Evolutionary conservation across 2,113 vertebrate genomes (phyloP).

Genomic region (Felis catus): DNA sequence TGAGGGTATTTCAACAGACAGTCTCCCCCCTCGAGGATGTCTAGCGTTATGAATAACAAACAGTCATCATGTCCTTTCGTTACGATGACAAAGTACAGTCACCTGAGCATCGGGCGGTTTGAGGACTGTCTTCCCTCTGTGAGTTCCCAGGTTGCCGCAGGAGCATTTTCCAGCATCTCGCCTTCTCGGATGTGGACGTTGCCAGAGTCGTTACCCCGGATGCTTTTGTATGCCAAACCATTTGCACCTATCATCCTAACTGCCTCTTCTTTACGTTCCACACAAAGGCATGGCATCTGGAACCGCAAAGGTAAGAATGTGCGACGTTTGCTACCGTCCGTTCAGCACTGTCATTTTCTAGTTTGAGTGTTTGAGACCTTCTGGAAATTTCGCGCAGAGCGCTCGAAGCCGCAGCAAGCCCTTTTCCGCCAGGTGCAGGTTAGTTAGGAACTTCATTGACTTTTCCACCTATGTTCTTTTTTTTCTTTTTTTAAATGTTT

Average conservation of each 20-base stretch:
- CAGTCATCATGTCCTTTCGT: background rate
- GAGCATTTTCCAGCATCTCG: constrained; percentile 81
- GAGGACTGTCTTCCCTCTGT: background rate
- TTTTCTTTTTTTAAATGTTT: too few relatives aligned
- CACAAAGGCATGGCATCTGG: constrained; percentile 54
- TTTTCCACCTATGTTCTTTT: background rate
- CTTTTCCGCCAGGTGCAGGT: background rate
- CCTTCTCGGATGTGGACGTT: constrained; percentile 80
- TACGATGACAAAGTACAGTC: background rate
- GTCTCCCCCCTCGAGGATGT: background rate
- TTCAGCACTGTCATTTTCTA: background rate
- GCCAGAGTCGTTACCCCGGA: constrained; percentile 78
- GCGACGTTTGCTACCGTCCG: accelerated
- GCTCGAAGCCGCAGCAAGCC: background rate
- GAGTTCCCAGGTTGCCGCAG: constrained; percentile 80
- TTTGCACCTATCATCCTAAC: constrained; percentile 83
- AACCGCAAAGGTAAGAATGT: constrained; percentile 75
- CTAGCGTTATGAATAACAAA: background rate
- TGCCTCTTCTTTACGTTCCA: constrained; percentile 87
- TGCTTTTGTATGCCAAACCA: constrained; percentile 78
- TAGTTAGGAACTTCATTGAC: background rate
- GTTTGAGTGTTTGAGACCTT: background rate
- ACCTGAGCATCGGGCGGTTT: accelerated
- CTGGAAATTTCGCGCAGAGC: background rate
- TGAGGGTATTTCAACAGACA: background rate